A percentile compares a stretch with the other conserved stretches of the same genome.
phyloP scores from a whole-genome alignment of 1,140 invertebrate genomes.

The Protaetia brevitarsis region DNA sequence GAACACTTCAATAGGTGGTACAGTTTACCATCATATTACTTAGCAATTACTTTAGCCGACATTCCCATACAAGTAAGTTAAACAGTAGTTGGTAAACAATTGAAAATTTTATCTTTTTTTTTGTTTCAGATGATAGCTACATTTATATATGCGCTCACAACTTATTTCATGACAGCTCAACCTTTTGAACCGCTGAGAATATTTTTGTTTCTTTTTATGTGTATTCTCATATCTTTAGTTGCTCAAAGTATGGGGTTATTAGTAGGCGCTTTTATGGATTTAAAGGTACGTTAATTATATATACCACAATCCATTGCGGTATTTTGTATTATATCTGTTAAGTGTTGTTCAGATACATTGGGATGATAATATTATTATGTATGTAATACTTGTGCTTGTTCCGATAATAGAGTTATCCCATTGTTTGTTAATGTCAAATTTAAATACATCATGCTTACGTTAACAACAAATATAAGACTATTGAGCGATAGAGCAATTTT shows the following conservation, averaged over 20 bases:
- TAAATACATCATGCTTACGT: too few relatives aligned
- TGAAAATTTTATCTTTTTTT: constrained; percentile 21
- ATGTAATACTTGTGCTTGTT: neutral
- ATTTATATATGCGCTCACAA: constrained; percentile 68
- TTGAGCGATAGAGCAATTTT: too few relatives aligned
- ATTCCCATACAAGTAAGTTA: constrained; percentile 73
- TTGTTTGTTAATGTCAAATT: neutral
- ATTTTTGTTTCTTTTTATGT: constrained; percentile 66
- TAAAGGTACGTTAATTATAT: constrained; percentile 76
- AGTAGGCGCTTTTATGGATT: constrained; percentile 74
- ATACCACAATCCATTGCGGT: too few relatives aligned
- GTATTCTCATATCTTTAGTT: constrained; percentile 75
- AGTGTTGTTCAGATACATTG: neutral
- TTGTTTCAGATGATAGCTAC: constrained; percentile 64
- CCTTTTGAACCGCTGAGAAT: constrained; percentile 68
- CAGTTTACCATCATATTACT: constrained; percentile 82
- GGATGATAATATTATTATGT: neutral
- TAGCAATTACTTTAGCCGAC: constrained; percentile 81
- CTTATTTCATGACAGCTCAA: constrained; percentile 83
- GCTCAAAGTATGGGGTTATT: constrained; percentile 79
- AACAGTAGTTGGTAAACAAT: constrained; percentile 18
- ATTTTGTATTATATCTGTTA: too few relatives aligned
- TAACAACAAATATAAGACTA: too few relatives aligned
- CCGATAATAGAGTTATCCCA: neutral
- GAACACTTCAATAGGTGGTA: constrained; percentile 96